Evolutionary conservation across 2,888 invertebrate species (phyloP), one percentile per base, ranked within the genome.

Genomic region (Nineta flava): DNA sequence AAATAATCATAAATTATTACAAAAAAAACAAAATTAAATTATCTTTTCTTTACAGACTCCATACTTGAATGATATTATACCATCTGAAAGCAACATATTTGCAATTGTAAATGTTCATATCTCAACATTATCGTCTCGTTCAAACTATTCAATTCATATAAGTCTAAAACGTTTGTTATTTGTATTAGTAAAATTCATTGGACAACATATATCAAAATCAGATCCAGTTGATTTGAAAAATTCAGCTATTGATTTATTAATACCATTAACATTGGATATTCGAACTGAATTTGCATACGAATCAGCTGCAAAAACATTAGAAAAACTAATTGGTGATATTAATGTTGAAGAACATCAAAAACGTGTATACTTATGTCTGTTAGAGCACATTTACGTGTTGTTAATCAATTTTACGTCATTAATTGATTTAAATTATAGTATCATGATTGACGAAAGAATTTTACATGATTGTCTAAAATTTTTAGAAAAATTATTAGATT

Each of bases 401-500:
- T 69, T 85, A 38, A 74, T 79, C 35, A 77, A 72, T 59, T 79
- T 77, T 56, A 73, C 78, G 0, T 65, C 65, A 1, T 62, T 66
- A 10, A 54, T 57, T 9, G 53, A 56, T 32, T 53, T 52, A 9
- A 53, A 53, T 16, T 58, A 58, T 34, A 59, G 58, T 46, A 55
- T 58, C 1, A 56, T 61, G 41, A 60, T 82, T 12, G 75, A 79
- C 58, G 81, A 80, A 56, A 75, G 75, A 55, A 74, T 77, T 46
- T 61, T 78, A 41, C 75, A 77, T 53, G 76, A 79, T 54, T 77
- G 86, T 68, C 72, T 90, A 17, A 83, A 82, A 58, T 92, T 90
- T 60, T 84, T 93, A 79, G 90, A 91, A 62, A 81, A 81, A 59
- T 78, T 91, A 55, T 65, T 94, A 17, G 91, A 92, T 49, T 86